Conservation (phyloP, 2,888 invertebrate genomes). For the Sceliomorpha sp. region DNA sequence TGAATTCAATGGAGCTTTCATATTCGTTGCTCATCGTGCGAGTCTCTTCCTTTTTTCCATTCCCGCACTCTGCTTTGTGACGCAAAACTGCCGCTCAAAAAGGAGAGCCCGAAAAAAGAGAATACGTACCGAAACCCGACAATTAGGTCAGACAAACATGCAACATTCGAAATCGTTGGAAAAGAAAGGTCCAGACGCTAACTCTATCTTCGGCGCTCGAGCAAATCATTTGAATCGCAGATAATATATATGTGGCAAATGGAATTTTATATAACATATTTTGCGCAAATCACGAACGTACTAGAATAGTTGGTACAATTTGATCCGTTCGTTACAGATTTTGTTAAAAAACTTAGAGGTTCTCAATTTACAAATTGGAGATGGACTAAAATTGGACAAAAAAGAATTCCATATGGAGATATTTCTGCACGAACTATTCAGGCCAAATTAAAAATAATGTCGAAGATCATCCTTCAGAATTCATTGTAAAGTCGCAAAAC, state of each 20-base stretch:
- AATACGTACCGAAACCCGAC: slow-evolving; percentile 20
- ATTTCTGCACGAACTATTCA: no score
- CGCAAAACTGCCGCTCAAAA: neutral
- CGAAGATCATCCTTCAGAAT: no score
- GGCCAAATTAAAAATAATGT: no score
- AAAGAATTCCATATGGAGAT: no score
- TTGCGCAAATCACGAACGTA: no score
- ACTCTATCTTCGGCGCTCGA: slow-evolving; percentile 19
- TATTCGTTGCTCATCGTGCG: slow-evolving; percentile 12
- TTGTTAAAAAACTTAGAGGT: no score
- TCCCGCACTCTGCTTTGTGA: slow-evolving; percentile 31
- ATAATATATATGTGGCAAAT: slow-evolving; percentile 5
- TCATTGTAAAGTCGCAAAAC: no score
- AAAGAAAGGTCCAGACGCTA: slow-evolving; percentile 20
- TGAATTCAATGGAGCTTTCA: slow-evolving; percentile 34
- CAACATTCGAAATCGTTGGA: slow-evolving; percentile 19
- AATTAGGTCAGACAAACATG: slow-evolving; percentile 47
- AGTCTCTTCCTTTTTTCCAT: slow-evolving; percentile 54
- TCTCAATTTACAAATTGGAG: no score
- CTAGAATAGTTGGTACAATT: no score
- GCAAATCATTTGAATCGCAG: slow-evolving; percentile 7
- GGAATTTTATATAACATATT: no score
- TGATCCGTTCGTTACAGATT: no score
- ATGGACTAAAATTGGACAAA: no score
- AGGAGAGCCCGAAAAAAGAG: slow-evolving; percentile 14